Conservation (phyloP, 2,113 vertebrate species). For the Myotis lucifugus region DNA sequence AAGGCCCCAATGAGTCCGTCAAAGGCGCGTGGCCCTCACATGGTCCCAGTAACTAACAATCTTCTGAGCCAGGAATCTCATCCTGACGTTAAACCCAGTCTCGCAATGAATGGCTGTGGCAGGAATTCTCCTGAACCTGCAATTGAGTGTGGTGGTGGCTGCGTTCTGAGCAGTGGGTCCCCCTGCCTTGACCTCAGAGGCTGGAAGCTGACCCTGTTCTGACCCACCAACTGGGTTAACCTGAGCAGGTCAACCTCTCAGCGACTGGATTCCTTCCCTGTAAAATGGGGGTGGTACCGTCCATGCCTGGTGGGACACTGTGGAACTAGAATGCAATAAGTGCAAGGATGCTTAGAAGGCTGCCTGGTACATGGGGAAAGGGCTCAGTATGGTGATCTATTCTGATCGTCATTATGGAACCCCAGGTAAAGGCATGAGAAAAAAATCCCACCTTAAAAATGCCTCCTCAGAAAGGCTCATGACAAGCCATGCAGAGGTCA, state of each 20-base stretch:
- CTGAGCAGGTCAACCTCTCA: background rate
- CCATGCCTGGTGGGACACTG: background rate
- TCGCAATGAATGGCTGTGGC: rapidly evolving
- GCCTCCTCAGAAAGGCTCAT: background rate
- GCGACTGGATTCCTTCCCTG: background rate
- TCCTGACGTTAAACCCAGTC: background rate
- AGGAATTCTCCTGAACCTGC: background rate
- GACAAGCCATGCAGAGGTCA: background rate
- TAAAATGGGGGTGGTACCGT: too few species aligned
- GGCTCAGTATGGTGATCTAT: background rate
- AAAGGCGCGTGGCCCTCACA: background rate
- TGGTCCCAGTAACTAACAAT: background rate
- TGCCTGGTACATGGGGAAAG: background rate
- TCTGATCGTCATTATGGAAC: rapidly evolving
- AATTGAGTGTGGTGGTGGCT: rapidly evolving
- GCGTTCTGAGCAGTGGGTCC: background rate
- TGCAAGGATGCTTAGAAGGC: background rate
- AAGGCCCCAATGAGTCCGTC: rapidly evolving
- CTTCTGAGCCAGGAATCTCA: background rate
- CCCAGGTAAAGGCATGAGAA: background rate
- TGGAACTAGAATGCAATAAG: background rate
- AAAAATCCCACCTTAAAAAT: background rate
- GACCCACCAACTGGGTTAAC: background rate
- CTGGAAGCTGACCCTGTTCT: background rate
- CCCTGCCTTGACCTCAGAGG: background rate